Conservation (phyloP, 2,113 vertebrate species). For the Ictalurus furcatus region DNA sequence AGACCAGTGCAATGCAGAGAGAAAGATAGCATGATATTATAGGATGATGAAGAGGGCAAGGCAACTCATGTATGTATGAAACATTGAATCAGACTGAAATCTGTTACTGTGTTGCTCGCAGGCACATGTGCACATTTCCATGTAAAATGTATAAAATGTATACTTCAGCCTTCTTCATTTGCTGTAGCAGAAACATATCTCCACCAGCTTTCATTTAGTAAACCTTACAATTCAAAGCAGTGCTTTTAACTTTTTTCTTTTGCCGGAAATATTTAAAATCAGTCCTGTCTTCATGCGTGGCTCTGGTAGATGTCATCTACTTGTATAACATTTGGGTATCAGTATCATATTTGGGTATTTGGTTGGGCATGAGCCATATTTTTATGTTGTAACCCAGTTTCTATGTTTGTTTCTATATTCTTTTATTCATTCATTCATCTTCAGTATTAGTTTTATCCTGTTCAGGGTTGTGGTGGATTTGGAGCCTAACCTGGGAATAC, state of each 20-base stretch:
- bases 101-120: not conserved
- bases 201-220: not conserved
- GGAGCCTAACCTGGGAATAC: not conserved
- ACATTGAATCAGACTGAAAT: not conserved
- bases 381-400: not conserved
- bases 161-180: not conserved
- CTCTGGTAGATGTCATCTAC: not conserved
- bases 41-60: conserved; percentile 24
- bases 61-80: not conserved
- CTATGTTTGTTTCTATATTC: not conserved
- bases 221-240: not conserved
- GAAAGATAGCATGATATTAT: conserved; percentile 21
- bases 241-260: not conserved
- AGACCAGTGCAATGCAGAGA: conserved; percentile 21
- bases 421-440: not conserved
- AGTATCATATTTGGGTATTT: not conserved
- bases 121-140: not conserved
- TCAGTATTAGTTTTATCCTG: not conserved
- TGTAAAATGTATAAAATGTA: conserved; percentile 1
- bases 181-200: not conserved
- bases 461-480: not conserved
- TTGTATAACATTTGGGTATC: not conserved
- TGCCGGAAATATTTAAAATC: not conserved
- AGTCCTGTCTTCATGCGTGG: not conserved
- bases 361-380: not conserved